Percentiles rank a stretch among this genome's conserved stretches.
phyloP scores from a whole-genome alignment of 2,888 invertebrate genomes.

The Caenorhabditis sp. region DNA sequence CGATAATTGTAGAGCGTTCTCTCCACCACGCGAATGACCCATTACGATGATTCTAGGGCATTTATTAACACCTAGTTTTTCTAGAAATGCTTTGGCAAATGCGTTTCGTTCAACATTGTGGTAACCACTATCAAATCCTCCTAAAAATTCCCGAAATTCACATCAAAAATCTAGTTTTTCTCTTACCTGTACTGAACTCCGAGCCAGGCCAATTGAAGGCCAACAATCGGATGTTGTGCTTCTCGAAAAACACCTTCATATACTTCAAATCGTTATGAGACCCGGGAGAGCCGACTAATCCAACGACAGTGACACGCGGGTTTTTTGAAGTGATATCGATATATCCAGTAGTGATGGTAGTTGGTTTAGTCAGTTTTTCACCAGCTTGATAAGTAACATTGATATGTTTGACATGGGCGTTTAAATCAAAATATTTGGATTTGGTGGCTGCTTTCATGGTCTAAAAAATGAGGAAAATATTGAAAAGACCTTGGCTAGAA shows the following conservation, averaged over 20 bases:
- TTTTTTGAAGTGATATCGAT: constrained; percentile 19
- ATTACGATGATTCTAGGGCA: constrained; percentile 24
- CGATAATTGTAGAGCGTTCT: constrained; percentile 34
- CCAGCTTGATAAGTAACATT: constrained; percentile 27
- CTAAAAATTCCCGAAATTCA: constrained; percentile 6
- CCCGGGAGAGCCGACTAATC: constrained; percentile 33
- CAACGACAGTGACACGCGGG: constrained; percentile 27
- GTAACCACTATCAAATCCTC: constrained; percentile 23
- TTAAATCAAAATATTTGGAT: constrained; percentile 19
- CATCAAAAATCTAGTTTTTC: background rate
- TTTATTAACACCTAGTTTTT: constrained; percentile 25
- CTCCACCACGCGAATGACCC: constrained; percentile 39
- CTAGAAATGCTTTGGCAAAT: constrained; percentile 25
- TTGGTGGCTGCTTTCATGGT: background rate
- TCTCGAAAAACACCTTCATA: constrained; percentile 29
- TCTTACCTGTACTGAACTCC: constrained; percentile 23
- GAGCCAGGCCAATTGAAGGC: constrained; percentile 36
- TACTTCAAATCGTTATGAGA: constrained; percentile 42
- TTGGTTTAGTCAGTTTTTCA: constrained; percentile 10
- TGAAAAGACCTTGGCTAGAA: too few relatives aligned
- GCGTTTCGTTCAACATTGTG: constrained; percentile 32
- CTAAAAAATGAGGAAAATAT: background rate
- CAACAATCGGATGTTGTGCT: constrained; percentile 28
- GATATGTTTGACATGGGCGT: constrained; percentile 16
- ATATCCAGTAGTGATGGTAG: constrained; percentile 13